A percentile compares a stretch with the other conserved stretches of the same genome.
phyloP scores from a whole-genome alignment of 2,797 vertebrate genomes.

The Cossypha polioptera region DNA sequence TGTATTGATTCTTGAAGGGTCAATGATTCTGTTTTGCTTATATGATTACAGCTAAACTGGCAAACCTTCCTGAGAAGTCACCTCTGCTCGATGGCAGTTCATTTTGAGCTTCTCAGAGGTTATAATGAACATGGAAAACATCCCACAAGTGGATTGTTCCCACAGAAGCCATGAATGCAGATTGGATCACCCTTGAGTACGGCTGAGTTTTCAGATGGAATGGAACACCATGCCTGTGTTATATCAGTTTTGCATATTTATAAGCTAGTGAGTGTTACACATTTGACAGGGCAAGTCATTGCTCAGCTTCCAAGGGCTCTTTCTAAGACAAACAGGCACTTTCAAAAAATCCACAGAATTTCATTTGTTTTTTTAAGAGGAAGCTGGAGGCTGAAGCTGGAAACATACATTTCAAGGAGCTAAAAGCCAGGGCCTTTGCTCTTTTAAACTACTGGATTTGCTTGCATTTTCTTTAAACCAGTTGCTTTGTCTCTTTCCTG shows the following conservation, averaged over 20 bases:
- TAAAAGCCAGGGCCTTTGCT: background rate
- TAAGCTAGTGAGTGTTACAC: background rate
- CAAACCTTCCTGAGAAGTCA: background rate
- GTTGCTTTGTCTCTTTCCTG: background rate
- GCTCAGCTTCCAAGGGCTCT: background rate
- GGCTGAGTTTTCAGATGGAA: background rate
- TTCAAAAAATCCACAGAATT: background rate
- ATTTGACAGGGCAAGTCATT: background rate
- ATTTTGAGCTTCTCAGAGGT: constrained; percentile 4
- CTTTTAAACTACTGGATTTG: background rate
- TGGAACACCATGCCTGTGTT: background rate
- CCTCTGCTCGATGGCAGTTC: background rate
- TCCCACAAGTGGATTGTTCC: background rate
- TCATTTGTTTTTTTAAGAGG: background rate
- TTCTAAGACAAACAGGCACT: background rate
- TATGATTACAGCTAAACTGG: background rate
- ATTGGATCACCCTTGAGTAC: background rate
- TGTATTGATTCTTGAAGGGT: background rate
- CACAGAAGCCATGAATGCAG: background rate
- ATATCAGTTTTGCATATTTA: constrained; percentile 11
- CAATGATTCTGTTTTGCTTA: background rate
- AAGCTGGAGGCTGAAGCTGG: background rate
- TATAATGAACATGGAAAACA: background rate
- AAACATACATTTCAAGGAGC: background rate
- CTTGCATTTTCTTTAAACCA: background rate